These are phyloP conservation scores for Lasioglossum leucozonium DNA, from an alignment of 2,888 invertebrate genomes.

Conservation along the genomic window DNA sequence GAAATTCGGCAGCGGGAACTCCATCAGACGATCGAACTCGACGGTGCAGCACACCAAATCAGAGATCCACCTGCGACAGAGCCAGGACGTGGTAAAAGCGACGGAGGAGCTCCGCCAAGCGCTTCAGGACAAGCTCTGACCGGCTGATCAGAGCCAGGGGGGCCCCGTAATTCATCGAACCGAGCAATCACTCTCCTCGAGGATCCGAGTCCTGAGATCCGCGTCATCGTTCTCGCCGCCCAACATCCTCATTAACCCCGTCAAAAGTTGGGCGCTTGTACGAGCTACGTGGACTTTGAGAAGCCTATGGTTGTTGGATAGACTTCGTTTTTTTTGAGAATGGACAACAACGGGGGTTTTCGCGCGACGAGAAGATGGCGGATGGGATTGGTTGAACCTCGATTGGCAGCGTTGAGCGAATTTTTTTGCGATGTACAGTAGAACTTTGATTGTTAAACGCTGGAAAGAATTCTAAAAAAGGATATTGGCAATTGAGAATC, in stretches of 20 bases:
- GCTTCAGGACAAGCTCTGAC: constrained; percentile 91
- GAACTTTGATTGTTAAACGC: neutral
- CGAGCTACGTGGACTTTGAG: neutral
- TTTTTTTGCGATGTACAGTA: neutral
- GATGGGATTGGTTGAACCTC: constrained; percentile 15
- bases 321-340: neutral
- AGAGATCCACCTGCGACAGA: constrained; percentile 85
- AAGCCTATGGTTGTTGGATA: neutral
- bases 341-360: neutral
- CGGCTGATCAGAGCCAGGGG: constrained; percentile 20
- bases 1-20: constrained; percentile 89
- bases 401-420: neutral
- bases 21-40: constrained; percentile 84
- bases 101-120: constrained; percentile 91
- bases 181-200: constrained; percentile 27
- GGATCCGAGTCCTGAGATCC: constrained; percentile 22
- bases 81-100: constrained; percentile 87
- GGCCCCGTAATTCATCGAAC: constrained; percentile 40
- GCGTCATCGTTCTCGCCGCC: neutral
- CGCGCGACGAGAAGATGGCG: neutral
- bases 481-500: too few species aligned
- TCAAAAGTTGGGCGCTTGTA: too few species aligned
- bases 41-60: constrained; percentile 86
- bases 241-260: neutral
- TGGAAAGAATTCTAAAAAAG: too few species aligned